Conservation (phyloP, 2,888 invertebrate genomes). For the Protonemura montana region DNA sequence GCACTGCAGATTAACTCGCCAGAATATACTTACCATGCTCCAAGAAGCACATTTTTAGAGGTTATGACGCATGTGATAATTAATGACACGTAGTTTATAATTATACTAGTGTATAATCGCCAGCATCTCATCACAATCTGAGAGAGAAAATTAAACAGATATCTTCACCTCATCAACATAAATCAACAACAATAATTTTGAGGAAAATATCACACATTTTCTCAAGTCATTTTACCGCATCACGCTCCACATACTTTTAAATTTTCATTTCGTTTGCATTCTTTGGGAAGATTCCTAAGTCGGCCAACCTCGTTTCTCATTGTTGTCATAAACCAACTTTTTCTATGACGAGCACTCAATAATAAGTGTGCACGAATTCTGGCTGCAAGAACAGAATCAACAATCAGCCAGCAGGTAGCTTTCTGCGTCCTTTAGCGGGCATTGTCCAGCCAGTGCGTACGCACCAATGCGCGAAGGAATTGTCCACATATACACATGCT, state of each 20-base stretch:
- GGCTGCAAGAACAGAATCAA: not conserved
- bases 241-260: not conserved
- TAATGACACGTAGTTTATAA: not conserved
- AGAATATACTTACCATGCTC: too few relatives aligned
- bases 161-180: not conserved
- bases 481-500: slow-evolving; percentile 8
- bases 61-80: not conserved
- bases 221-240: not conserved
- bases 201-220: not conserved
- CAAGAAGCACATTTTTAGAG: too few relatives aligned
- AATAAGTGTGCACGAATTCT: not conserved
- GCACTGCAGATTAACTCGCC: too few relatives aligned
- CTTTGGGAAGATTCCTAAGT: not conserved
- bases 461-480: not conserved
- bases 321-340: not conserved
- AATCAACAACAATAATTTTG: not conserved
- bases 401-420: not conserved
- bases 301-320: not conserved
- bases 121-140: not conserved
- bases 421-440: not conserved
- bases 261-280: not conserved
- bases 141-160: not conserved
- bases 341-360: not conserved
- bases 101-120: not conserved
- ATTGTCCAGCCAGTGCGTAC: not conserved